A percentile compares a stretch with the other conserved stretches of the same genome.
Evolutionary conservation across 1,140 invertebrate species (phyloP).

Genomic region (Neotoxoptera formosana): DNA sequence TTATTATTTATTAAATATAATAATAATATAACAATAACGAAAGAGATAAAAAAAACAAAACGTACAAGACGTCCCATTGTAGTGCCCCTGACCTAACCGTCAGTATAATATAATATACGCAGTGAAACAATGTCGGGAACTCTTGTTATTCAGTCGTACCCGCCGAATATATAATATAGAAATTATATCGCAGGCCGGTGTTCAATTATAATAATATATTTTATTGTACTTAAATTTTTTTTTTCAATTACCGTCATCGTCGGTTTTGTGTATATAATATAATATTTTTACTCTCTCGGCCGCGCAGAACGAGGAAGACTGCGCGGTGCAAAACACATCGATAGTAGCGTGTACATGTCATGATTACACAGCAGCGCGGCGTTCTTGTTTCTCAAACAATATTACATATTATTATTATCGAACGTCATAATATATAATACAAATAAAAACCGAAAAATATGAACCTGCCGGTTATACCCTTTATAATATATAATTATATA

Average conservation of each 20-base stretch:
- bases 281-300: neutral
- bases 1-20: neutral
- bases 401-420: neutral
- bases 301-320: slow-evolving; percentile 26
- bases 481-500: slow-evolving; percentile 34
- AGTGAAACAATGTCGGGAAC: slow-evolving; percentile 39
- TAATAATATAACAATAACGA: neutral
- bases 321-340: slow-evolving; percentile 53
- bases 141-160: slow-evolving; percentile 2
- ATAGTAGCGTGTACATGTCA: slow-evolving; percentile 39
- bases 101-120: neutral
- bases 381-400: neutral
- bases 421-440: neutral
- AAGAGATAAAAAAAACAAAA: neutral
- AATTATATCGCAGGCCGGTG: slow-evolving; percentile 16
- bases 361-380: slow-evolving; percentile 41
- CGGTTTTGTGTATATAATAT: slow-evolving; percentile 19
- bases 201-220: slow-evolving; percentile 38
- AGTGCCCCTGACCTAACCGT: neutral
- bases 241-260: neutral
- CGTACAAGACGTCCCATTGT: neutral
- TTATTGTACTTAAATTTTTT: slow-evolving; percentile 21
- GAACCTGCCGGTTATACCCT: neutral
- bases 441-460: slow-evolving; percentile 9
- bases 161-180: slow-evolving; percentile 40